phyloP scores from a whole-genome alignment of 2,113 vertebrate genomes.

The Myrmophylax atrothorax region DNA sequence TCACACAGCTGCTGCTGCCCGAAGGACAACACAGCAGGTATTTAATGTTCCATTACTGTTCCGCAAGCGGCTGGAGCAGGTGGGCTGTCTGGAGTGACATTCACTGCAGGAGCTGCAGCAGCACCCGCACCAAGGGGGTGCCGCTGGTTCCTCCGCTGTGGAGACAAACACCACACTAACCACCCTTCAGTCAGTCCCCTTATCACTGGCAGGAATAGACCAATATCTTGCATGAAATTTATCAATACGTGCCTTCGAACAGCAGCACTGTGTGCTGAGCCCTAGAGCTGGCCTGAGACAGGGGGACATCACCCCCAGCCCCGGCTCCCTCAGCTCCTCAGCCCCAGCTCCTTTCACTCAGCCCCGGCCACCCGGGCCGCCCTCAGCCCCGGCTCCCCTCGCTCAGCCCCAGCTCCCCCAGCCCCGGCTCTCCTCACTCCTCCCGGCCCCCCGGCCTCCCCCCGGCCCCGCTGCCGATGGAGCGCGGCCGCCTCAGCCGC shows the following conservation, averaged over 20 bases:
- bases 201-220: not conserved
- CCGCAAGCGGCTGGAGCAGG: not conserved
- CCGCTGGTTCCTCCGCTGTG: rapidly evolving
- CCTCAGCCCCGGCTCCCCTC: not conserved
- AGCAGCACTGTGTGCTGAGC: not conserved
- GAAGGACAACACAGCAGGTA: not conserved
- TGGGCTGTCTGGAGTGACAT: not conserved
- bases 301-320: not conserved
- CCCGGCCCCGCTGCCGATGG: not conserved
- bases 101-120: not conserved
- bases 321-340: not conserved
- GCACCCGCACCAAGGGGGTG: rapidly evolving
- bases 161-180: not conserved
- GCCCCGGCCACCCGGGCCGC: no score
- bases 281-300: not conserved
- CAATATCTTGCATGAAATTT: not conserved
- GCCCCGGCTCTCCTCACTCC: no score
- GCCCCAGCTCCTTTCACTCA: not conserved
- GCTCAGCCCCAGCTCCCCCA: not conserved
- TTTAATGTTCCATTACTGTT: not conserved
- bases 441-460: rapidly evolving
- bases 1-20: not conserved
- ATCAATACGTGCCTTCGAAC: not conserved
- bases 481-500: not conserved
- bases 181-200: not conserved